phyloP scores from a whole-genome alignment of 2,113 vertebrate species.

The Pachyramphus minor region DNA sequence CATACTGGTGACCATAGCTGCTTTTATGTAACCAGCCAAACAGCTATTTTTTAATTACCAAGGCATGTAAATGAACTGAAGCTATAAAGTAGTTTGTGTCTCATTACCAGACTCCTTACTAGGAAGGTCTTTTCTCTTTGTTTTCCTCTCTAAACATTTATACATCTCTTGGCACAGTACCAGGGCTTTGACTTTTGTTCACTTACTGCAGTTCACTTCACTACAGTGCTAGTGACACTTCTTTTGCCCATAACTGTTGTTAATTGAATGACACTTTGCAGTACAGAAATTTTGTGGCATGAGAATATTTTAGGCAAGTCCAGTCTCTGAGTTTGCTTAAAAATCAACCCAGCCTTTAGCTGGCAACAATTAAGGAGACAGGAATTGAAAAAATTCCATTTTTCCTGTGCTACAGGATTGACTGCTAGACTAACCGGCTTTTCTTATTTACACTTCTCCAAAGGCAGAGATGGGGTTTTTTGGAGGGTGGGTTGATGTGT shows the following conservation, averaged over 20 bases:
- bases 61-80: neutral
- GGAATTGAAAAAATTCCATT: slow-evolving; percentile 9
- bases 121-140: neutral
- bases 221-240: neutral
- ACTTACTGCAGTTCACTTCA: neutral
- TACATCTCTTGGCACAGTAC: neutral
- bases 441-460: slow-evolving; percentile 26
- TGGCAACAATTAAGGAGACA: neutral
- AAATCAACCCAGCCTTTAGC: neutral
- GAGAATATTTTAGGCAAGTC: neutral
- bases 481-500: neutral
- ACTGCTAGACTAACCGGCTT: slow-evolving; percentile 9
- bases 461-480: neutral
- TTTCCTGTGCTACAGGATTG: slow-evolving; percentile 3
- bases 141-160: neutral
- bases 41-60: neutral
- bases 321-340: neutral
- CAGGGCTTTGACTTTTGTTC: neutral
- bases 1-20: neutral
- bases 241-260: neutral
- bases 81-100: neutral
- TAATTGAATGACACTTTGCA: neutral
- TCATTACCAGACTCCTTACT: neutral
- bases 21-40: neutral
- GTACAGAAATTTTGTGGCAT: neutral